Evolutionary conservation across 2,888 invertebrate genomes (phyloP).

Genomic region (Ashinkailepas kermadecensis): DNA sequence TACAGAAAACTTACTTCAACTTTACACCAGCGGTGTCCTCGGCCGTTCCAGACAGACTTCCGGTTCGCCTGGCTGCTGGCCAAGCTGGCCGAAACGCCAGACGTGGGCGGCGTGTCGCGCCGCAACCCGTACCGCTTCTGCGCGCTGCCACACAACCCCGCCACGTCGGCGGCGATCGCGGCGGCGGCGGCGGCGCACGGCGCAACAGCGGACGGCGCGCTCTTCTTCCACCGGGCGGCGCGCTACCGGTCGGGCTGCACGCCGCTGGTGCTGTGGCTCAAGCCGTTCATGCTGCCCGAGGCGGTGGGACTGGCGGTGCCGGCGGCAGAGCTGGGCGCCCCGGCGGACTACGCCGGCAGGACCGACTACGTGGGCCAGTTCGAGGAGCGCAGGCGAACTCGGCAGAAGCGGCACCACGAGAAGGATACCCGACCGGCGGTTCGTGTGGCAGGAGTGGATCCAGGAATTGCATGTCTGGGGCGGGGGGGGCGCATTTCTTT

Average conservation of each 20-base stretch:
- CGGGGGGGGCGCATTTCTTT: no score
- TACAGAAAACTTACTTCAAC: no score
- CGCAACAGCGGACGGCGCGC: conserved; percentile 60
- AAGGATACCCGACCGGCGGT: neutral
- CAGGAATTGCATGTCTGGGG: no score
- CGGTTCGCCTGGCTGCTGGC: neutral
- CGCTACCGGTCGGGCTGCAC: conserved; percentile 71
- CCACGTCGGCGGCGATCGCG: conserved; percentile 11
- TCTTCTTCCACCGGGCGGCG: conserved; percentile 81
- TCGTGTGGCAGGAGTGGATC: no score
- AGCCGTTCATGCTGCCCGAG: conserved; percentile 77
- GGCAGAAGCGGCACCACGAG: neutral
- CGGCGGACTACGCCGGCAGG: neutral
- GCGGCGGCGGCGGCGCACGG: neutral
- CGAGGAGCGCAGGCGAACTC: neutral
- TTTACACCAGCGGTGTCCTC: no score
- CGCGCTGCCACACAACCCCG: conserved; percentile 35
- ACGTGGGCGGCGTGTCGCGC: neutral
- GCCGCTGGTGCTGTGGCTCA: conserved; percentile 87
- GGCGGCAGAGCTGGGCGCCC: conserved; percentile 37
- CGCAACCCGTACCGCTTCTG: neutral
- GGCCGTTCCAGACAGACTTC: neutral
- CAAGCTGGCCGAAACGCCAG: neutral
- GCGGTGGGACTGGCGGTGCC: conserved; percentile 45
- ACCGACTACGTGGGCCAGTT: neutral